Percentiles rank a stretch among this genome's conserved stretches.
Conservation (phyloP, 1,140 invertebrate genomes). For the Eubasilissa regina region DNA sequence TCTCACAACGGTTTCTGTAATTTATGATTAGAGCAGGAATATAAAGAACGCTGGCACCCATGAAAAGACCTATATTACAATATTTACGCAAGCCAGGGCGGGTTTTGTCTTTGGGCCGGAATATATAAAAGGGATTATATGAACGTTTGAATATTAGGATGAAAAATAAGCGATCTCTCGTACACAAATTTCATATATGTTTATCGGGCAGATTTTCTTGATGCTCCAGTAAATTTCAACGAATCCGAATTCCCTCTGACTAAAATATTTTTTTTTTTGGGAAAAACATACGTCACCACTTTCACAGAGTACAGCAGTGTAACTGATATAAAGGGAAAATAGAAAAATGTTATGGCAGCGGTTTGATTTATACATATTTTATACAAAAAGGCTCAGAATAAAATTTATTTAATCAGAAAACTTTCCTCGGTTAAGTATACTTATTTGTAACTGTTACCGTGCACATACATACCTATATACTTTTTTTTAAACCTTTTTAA, state of each 20-base stretch:
- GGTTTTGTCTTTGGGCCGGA: slow-evolving; percentile 32
- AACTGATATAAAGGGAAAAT: slow-evolving; percentile 18
- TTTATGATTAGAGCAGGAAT: slow-evolving; percentile 15
- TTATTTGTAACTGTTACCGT: not conserved
- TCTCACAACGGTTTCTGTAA: slow-evolving; percentile 2
- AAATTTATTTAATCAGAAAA: too few relatives aligned
- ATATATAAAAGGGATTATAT: slow-evolving; percentile 26
- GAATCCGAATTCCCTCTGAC: slow-evolving; percentile 1
- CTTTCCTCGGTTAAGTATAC: too few relatives aligned
- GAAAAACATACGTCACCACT: slow-evolving; percentile 43
- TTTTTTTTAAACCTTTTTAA: too few relatives aligned
- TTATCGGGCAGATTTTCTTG: slow-evolving; percentile 44
- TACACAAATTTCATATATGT: slow-evolving; percentile 42
- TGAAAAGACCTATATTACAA: slow-evolving; percentile 25
- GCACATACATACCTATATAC: too few relatives aligned
- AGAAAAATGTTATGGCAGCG: not conserved
- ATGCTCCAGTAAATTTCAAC: slow-evolving; percentile 37
- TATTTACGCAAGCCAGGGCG: slow-evolving; percentile 8
- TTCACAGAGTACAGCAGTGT: slow-evolving; percentile 8
- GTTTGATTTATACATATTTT: not conserved
- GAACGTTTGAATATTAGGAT: slow-evolving; percentile 23
- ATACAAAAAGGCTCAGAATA: not conserved
- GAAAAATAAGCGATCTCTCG: slow-evolving; percentile 27
- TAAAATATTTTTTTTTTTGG: slow-evolving; percentile 34
- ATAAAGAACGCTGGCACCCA: slow-evolving; percentile 14